Percentiles rank a stretch among this genome's conserved stretches.
Evolutionary conservation across 1,140 invertebrate genomes (phyloP).

Genomic region (Orius insidiosus): DNA sequence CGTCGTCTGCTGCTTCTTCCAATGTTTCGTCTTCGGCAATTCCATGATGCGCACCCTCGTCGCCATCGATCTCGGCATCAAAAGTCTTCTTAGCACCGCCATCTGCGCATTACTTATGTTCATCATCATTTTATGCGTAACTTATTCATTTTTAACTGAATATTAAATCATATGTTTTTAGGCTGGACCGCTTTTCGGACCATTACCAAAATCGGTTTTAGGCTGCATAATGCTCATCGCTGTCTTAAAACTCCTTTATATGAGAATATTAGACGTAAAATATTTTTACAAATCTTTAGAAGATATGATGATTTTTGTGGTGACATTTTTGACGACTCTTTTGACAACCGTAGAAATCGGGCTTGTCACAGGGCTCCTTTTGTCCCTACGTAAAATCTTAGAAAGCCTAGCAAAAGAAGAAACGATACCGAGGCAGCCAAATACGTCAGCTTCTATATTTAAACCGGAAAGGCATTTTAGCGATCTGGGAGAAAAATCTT

Average conservation of each 20-base stretch:
- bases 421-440: no score
- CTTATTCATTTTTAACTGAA: no score
- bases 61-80: slow-evolving; percentile 6
- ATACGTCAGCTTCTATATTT: no score
- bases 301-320: slow-evolving; percentile 7
- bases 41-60: slow-evolving; percentile 16
- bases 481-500: no score
- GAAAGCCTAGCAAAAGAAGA: no score
- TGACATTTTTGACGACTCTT: slow-evolving; percentile 2
- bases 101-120: slow-evolving; percentile 7
- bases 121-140: slow-evolving; percentile 10
- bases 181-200: slow-evolving; percentile 11
- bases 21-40: slow-evolving; percentile 14
- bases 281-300: slow-evolving; percentile 2
- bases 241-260: slow-evolving; percentile 3
- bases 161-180: slow-evolving; percentile 2
- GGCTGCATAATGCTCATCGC: slow-evolving; percentile 13
- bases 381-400: neutral
- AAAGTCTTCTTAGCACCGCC: slow-evolving; percentile 4
- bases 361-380: slow-evolving; percentile 7
- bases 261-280: neutral
- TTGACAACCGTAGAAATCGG: slow-evolving; percentile 7
- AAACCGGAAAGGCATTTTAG: no score
- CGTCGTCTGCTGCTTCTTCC: slow-evolving; percentile 9
- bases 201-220: slow-evolving; percentile 10